Base-by-base conservation (phyloP, 2,888 invertebrate species). In the Drosophila prostipennis region DNA sequence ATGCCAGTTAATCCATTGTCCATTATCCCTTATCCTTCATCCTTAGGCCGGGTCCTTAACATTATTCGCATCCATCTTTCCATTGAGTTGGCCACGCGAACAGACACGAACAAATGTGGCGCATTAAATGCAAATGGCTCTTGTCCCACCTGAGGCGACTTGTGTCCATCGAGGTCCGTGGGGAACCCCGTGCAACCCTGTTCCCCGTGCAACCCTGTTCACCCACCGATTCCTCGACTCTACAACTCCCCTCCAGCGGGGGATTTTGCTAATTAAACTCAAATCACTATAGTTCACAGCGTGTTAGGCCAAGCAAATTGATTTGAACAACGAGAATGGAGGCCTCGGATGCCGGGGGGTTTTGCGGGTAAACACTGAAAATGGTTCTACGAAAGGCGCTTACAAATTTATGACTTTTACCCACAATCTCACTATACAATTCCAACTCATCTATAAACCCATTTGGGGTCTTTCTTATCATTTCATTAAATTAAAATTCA, bases 261-360 rank as follows among this genome's bases (percentile, higher is more conserved):
- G 48, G 70, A 40, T 60, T 69, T 70, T 53, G 72, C 83, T 85
- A 85, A 85, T 85, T 85, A 83, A 80, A 74, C 68, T 65, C 75
- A 80, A 85, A 85, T 79, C 77, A 72, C 76, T 60, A 58, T 65
- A 60, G 72, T 72, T 69, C 67, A 63, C 69, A 63, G 69, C 61
- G 65, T 68, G 69, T 72, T 77, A 55, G 72, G 53, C 77, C 54
- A 54, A 67, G 58, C 69, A 78, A 84, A 81, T 84, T 84, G 79
- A 84, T 84, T 81, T 79, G 71, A 58, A 34, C 57, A 32, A n/a
- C 37, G 32, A 11, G 16, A 46, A 45, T 14, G 45, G 29, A 14
- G n/a, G 45, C 2, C 16, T 32, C 16, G 11, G 29, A 0, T 14
- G 26, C 46, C 46, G 29, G 32, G 26, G 10, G 16, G 14, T 11